Conservation (phyloP, 2,113 vertebrate species). For the Ardeotis arabs region DNA sequence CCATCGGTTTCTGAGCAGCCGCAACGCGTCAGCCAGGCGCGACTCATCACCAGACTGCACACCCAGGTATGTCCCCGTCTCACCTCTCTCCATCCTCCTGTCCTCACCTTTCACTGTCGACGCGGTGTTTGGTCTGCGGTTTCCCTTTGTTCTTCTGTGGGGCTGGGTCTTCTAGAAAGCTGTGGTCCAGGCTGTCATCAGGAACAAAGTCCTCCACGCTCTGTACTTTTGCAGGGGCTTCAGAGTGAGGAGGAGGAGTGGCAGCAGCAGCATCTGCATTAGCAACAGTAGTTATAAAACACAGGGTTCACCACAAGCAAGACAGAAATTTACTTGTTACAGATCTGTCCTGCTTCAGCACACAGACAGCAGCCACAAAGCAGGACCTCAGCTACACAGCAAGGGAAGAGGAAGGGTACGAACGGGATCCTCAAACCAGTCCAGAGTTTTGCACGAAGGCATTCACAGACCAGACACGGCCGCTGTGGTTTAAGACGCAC, state of each 20-base stretch:
- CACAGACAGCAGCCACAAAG: background rate
- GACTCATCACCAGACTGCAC: background rate
- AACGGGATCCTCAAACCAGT: background rate
- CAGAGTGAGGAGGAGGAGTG: background rate
- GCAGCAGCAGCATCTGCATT: slow-evolving; percentile 50
- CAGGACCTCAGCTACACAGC: background rate
- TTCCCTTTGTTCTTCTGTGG: slow-evolving; percentile 62
- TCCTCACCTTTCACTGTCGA: slow-evolving; percentile 89
- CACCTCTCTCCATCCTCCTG: background rate
- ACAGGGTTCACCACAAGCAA: background rate
- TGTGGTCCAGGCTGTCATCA: slow-evolving; percentile 88
- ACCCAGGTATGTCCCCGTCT: background rate
- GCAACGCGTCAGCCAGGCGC: background rate
- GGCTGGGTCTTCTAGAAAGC: slow-evolving; percentile 87
- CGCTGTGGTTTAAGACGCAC: background rate
- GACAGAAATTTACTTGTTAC: background rate
- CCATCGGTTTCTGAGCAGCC: background rate
- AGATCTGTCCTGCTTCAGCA: background rate
- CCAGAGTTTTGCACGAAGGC: background rate
- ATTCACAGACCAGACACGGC: background rate
- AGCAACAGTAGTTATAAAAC: background rate
- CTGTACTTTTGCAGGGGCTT: slow-evolving; percentile 72
- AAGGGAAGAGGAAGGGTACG: background rate
- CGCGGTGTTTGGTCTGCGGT: background rate
- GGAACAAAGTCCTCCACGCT: slow-evolving; percentile 93